Percentiles rank a stretch among this genome's conserved stretches.
Evolutionary conservation across 2,888 invertebrate genomes (phyloP).

Genomic region (Archaeoteleia sp.): DNA sequence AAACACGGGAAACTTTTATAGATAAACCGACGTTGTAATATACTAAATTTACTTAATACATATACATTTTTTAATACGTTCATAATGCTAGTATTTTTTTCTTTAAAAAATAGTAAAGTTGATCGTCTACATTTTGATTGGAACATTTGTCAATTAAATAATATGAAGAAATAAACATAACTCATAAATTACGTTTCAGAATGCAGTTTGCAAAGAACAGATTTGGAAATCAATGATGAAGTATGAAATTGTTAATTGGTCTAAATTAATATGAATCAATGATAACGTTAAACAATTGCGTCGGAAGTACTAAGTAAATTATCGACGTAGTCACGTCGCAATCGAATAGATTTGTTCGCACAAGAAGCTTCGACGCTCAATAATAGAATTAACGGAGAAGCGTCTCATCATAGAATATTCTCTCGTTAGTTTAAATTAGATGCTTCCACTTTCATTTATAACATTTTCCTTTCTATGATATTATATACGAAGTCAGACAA

Average conservation of each 20-base stretch:
- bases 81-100: too few species aligned
- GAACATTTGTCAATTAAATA: too few species aligned
- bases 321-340: slow-evolving; percentile 28
- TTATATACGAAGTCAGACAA: too few species aligned
- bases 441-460: slow-evolving; percentile 31
- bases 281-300: slow-evolving; percentile 13
- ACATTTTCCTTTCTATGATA: slow-evolving; percentile 4
- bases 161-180: too few species aligned
- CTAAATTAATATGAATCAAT: slow-evolving; percentile 1
- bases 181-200: too few species aligned
- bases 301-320: slow-evolving; percentile 29
- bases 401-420: slow-evolving; percentile 28
- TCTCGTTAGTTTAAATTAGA: slow-evolving; percentile 22
- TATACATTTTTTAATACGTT: too few species aligned
- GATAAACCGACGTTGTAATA: too few species aligned
- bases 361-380: slow-evolving; percentile 30
- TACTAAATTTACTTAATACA: too few species aligned
- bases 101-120: too few species aligned
- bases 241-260: not conserved
- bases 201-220: not conserved
- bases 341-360: slow-evolving; percentile 41
- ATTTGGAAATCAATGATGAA: not conserved
- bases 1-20: too few species aligned
- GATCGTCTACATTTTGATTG: too few species aligned
- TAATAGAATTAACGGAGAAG: slow-evolving; percentile 38